Evolutionary conservation across 1,140 invertebrate species (phyloP).

Genomic region (Piezodorus guildinii): DNA sequence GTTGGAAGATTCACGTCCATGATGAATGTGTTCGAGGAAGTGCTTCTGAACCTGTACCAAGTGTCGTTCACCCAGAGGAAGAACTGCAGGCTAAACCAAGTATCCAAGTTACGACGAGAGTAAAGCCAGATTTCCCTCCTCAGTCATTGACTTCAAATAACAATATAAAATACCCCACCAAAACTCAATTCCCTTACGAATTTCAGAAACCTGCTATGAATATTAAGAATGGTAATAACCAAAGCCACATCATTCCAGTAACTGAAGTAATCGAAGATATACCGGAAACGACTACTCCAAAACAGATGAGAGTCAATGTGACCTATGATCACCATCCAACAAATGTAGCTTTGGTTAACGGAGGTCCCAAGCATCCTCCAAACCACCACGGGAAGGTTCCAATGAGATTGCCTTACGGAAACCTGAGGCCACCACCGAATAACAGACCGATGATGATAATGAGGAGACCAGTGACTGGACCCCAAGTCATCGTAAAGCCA

Average conservation of each 20-base stretch:
- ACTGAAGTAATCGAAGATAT: constrained; percentile 24
- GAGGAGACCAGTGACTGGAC: constrained; percentile 4
- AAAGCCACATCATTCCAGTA: constrained; percentile 22
- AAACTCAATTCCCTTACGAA: constrained; percentile 20
- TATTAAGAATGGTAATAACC: constrained; percentile 6
- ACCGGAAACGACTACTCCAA: constrained; percentile 12
- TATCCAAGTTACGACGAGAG: constrained; percentile 52
- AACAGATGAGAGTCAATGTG: not conserved
- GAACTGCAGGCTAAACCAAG: constrained; percentile 48
- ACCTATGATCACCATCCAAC: not conserved
- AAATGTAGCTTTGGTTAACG: not conserved
- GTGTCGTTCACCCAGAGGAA: constrained; percentile 38
- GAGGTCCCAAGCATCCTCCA: not conserved
- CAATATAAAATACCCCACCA: constrained; percentile 8
- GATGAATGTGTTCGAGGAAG: constrained; percentile 55
- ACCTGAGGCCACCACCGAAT: not conserved
- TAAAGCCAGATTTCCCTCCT: constrained; percentile 47
- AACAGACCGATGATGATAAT: not conserved
- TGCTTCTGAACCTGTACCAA: constrained; percentile 41
- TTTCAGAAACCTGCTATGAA: constrained; percentile 15
- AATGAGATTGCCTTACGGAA: not conserved
- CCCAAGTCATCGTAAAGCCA: constrained; percentile 20
- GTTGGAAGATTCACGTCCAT: constrained; percentile 88
- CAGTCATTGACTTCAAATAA: constrained; percentile 7
- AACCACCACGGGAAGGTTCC: not conserved